These are phyloP conservation scores for Myathropa florea DNA, from an alignment of 2,888 invertebrate genomes.

Conservation along the genomic window DNA sequence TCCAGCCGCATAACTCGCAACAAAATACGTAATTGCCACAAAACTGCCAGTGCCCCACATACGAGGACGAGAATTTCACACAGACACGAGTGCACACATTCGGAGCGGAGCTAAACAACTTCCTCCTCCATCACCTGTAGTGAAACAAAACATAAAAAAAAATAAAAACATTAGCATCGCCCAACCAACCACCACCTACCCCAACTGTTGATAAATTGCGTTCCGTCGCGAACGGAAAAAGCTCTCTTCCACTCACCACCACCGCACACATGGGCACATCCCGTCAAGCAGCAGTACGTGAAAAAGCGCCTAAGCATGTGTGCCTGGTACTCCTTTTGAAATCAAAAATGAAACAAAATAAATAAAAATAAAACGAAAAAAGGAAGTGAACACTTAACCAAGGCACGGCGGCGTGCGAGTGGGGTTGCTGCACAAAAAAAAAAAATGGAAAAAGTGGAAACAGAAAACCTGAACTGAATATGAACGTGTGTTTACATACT, in stretches of 20 bases:
- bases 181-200: conserved; percentile 22
- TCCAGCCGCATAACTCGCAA: not conserved
- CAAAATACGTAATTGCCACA: too few species aligned
- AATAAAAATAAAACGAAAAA: not conserved
- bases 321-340: conserved; percentile 26
- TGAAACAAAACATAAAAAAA: not conserved
- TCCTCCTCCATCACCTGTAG: not conserved
- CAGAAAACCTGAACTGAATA: too few species aligned
- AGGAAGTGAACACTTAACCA: not conserved
- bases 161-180: conserved; percentile 49
- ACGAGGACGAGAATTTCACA: not conserved
- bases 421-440: not conserved
- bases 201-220: conserved; percentile 57
- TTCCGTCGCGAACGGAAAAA: not conserved
- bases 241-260: not conserved
- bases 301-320: conserved; percentile 8
- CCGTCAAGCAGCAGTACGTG: conserved; percentile 8
- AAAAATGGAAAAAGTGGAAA: not conserved
- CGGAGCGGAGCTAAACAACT: not conserved
- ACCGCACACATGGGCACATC: conserved; percentile 21
- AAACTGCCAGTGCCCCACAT: not conserved
- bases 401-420: not conserved
- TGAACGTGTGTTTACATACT: not conserved
- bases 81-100: not conserved
- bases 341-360: too few species aligned